Percentiles rank a stretch among this genome's conserved stretches.
Evolutionary conservation across 2,888 invertebrate genomes (phyloP).

Genomic region (Odontothrips loti): DNA sequence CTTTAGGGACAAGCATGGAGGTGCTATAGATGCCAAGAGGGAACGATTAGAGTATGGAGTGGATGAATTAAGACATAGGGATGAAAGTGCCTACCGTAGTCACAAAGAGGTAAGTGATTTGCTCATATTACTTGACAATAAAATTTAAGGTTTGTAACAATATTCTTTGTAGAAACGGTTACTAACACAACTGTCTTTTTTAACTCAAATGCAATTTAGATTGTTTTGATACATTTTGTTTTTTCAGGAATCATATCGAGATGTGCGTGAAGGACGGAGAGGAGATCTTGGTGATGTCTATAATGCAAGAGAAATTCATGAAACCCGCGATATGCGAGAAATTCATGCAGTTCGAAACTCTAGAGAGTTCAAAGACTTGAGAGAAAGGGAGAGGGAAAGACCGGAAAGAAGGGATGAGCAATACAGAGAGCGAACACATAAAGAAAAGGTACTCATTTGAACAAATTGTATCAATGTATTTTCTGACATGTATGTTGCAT

Average conservation of each 20-base stretch:
- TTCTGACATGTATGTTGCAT: neutral
- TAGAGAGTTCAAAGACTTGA: constrained; percentile 50
- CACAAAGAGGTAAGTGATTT: neutral
- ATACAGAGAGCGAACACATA: constrained; percentile 44
- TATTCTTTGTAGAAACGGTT: no score
- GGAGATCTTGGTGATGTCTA: neutral
- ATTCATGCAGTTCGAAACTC: neutral
- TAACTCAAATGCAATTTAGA: no score
- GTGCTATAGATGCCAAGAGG: neutral
- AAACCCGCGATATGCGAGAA: neutral
- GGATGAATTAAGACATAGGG: constrained; percentile 8
- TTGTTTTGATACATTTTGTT: no score
- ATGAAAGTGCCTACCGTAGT: neutral
- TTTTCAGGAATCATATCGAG: neutral
- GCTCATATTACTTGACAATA: no score
- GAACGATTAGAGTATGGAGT: neutral
- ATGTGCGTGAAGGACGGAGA: neutral
- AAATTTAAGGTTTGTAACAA: no score
- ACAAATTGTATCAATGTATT: no score
- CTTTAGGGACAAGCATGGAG: constrained; percentile 37
- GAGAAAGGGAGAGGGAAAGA: constrained; percentile 51
- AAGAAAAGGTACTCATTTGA: constrained; percentile 38
- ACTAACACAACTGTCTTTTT: no score
- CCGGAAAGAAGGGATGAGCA: constrained; percentile 39
- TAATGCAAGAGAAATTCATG: neutral